Percentiles rank a stretch among this genome's conserved stretches.
These are phyloP conservation scores for Tychaedon coryphoeus DNA, from an alignment of 2,113 vertebrate genomes.

Conservation along the genomic window DNA sequence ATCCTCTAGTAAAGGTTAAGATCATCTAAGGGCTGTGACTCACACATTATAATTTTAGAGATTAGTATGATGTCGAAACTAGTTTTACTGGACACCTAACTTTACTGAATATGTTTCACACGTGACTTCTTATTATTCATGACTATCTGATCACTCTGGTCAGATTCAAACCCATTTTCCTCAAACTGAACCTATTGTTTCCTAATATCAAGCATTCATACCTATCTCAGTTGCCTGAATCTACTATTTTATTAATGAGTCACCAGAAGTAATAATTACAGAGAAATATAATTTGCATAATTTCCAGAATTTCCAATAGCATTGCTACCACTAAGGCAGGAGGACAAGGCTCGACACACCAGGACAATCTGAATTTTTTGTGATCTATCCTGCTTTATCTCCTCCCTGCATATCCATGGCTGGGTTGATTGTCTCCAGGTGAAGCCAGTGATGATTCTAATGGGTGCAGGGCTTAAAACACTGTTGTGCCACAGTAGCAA, in stretches of 20 bases:
- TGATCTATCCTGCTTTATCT: not conserved
- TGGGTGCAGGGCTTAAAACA: not conserved
- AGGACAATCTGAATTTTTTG: not conserved
- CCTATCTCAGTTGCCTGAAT: not conserved
- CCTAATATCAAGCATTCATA: not conserved
- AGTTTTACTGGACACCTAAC: slow-evolving; percentile 66
- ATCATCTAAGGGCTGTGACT: slow-evolving; percentile 60
- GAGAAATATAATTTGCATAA: not conserved
- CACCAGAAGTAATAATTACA: not conserved
- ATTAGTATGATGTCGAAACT: slow-evolving; percentile 61
- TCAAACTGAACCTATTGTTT: not conserved
- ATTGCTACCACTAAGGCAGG: not conserved
- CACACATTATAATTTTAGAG: slow-evolving; percentile 62
- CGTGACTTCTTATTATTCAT: slow-evolving; percentile 46
- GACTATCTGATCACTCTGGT: not conserved
- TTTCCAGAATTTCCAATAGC: not conserved
- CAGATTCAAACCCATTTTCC: not conserved
- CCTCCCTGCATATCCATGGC: not conserved
- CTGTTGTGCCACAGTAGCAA: not conserved
- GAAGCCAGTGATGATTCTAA: not conserved
- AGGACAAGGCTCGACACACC: not conserved
- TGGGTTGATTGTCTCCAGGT: not conserved
- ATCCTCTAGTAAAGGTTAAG: slow-evolving; percentile 61
- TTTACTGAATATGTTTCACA: slow-evolving; percentile 59
- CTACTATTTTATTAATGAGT: not conserved